Base-by-base conservation (phyloP, 1,140 invertebrate species). In the Euborellia annulipes region DNA sequence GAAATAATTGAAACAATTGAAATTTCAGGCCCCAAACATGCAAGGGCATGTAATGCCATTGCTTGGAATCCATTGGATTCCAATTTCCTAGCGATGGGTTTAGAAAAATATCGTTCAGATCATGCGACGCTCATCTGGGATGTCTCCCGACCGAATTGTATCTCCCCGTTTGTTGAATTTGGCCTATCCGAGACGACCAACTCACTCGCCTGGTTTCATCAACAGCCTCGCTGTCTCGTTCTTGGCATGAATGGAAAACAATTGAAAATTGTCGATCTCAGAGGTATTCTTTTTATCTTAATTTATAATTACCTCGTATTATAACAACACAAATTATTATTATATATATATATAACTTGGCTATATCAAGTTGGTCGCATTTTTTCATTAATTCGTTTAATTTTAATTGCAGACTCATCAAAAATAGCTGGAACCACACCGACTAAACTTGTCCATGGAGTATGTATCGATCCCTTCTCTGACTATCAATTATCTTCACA, bases 181-280 rank as follows among this genome's bases (percentile, higher is more conserved):
- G 52, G 63, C 1, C 63, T 79, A 2, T 82, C 80, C 2, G 91
- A 96, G 63, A 78, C 78, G 0, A 75, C 79, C 14, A 79, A 89
- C 61, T 90, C 85, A 16, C 64, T 93, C 19, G 73, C 79, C 44
- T 96, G 91, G 90, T 82, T 90, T 49, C 71, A 75, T 36, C 73
- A 73, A 45, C 73, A 81, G 45, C 66, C 75, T 2, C 76, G 79
- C 51, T 76, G 79, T 16, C 66, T 95, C 3, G 75, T 89, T 7
- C 75, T 83, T 18, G 89, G 88, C 8, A 83, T 91, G 67, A 93
- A 88, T 64, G 77, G 81, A 49, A 93, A 92, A 55, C 76, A 82
- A 52, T 75, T 96, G 4, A 85, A 85, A 65, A 71, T 95, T n/a
- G 84, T 85, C 60, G 92, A 96, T 63, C 69, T 93, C 1, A 71